These are phyloP conservation scores for Eufriesea mexicana DNA, from an alignment of 1,140 invertebrate species.

Conservation along the genomic window DNA sequence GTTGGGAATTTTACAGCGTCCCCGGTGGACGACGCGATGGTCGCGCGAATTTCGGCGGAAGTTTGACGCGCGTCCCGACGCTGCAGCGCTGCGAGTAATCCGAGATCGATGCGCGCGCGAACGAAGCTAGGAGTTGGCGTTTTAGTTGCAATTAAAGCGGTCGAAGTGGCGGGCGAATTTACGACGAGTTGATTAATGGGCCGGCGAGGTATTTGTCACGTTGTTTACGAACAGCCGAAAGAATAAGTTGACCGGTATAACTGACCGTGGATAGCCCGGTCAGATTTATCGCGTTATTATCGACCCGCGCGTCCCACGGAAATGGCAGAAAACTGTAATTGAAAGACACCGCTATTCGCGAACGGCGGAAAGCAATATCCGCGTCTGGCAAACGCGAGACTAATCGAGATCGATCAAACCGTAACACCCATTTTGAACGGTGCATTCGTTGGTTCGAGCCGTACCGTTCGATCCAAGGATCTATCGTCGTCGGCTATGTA, in stretches of 20 bases:
- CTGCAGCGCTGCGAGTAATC: background rate
- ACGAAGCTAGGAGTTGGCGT: slow-evolving; percentile 15
- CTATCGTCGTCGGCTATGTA: background rate
- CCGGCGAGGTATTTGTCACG: slow-evolving; percentile 57
- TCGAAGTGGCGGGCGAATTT: slow-evolving; percentile 42
- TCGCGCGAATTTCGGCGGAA: background rate
- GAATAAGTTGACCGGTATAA: slow-evolving; percentile 64
- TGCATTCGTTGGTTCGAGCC: background rate
- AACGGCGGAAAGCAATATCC: slow-evolving; percentile 1
- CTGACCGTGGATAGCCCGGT: slow-evolving; percentile 56
- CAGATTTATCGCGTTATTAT: slow-evolving; percentile 62
- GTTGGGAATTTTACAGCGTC: background rate
- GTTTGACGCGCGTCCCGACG: background rate
- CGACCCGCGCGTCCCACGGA: slow-evolving; percentile 36
- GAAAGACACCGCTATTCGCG: slow-evolving; percentile 48
- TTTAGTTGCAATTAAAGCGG: slow-evolving; percentile 49
- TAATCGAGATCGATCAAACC: slow-evolving; percentile 20
- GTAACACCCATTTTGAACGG: background rate
- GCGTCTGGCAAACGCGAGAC: background rate
- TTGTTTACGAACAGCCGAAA: slow-evolving; percentile 61
- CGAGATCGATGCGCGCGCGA: slow-evolving; percentile 32
- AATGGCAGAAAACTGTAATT: slow-evolving; percentile 58
- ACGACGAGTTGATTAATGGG: slow-evolving; percentile 56
- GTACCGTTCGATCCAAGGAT: too few relatives aligned
- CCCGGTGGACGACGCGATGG: too few relatives aligned